Conservation (phyloP, 2,888 invertebrate species). For the Pheosia gnoma region DNA sequence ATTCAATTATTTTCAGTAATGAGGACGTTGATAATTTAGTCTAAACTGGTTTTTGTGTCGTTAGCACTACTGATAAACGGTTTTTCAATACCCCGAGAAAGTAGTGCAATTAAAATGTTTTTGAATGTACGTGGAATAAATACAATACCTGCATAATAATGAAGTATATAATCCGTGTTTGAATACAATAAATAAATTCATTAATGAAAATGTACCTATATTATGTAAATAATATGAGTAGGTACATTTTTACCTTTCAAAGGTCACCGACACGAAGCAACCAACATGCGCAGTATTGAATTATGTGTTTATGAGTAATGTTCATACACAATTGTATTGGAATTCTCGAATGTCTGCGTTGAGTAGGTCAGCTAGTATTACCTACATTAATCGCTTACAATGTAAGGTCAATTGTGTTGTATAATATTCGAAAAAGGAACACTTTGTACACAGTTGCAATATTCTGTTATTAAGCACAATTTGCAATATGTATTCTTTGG, state of each 20-base stretch:
- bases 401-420: conserved; percentile 31
- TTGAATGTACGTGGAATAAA: neutral
- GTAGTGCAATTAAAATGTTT: neutral
- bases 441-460: neutral
- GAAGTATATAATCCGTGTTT: neutral
- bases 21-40: neutral
- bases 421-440: conserved; percentile 1
- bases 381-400: conserved; percentile 16
- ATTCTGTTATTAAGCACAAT: neutral
- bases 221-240: neutral
- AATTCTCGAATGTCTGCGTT: conserved; percentile 51
- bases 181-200: neutral
- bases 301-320: conserved; percentile 44
- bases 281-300: conserved; percentile 11
- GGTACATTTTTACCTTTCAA: neutral
- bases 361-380: conserved; percentile 46
- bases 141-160: neutral
- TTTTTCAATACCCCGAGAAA: neutral
- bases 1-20: conserved; percentile 1
- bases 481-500: conserved; percentile 3
- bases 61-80: neutral
- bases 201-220: neutral
- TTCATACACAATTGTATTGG: conserved; percentile 46
- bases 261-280: conserved; percentile 7
- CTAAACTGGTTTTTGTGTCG: neutral